phyloP scores from a whole-genome alignment of 2,797 vertebrate species.

The Acrocephalus scirpaceus region DNA sequence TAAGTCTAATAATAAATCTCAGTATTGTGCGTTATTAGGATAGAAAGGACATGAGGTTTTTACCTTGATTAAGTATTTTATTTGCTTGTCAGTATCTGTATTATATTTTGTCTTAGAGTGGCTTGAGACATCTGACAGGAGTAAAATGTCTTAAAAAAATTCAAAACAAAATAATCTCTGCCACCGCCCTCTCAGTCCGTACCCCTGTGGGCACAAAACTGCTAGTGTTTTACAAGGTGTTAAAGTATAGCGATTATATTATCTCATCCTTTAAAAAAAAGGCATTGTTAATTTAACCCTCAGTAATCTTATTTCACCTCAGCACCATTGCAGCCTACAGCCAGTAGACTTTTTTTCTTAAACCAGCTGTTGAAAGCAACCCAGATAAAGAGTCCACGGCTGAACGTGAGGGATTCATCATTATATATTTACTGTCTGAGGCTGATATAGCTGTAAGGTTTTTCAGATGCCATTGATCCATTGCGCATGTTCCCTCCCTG shows the following conservation, averaged over 20 bases:
- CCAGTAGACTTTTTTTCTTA: slow-evolving; percentile 45
- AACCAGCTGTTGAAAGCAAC: slow-evolving; percentile 77
- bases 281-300: slow-evolving; percentile 41
- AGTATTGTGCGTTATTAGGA: neutral
- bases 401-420: slow-evolving; percentile 89
- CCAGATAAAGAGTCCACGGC: slow-evolving; percentile 86
- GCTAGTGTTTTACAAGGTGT: slow-evolving; percentile 12
- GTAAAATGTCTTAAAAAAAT: neutral
- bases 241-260: slow-evolving; percentile 45
- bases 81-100: slow-evolving; percentile 15
- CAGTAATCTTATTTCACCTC: slow-evolving; percentile 27
- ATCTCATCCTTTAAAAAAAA: slow-evolving; percentile 38
- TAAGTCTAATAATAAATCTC: neutral
- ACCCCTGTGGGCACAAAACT: neutral
- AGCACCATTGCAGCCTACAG: neutral
- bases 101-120: slow-evolving; percentile 15
- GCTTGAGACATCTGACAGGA: neutral
- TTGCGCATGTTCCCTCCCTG: slow-evolving; percentile 94
- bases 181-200: neutral
- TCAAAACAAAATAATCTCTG: neutral
- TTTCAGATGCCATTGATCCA: slow-evolving; percentile 95
- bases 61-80: slow-evolving; percentile 8
- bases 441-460: slow-evolving; percentile 96
- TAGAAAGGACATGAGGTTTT: neutral
- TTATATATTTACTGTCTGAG: slow-evolving; percentile 95